A percentile compares a stretch with the other conserved stretches of the same genome.
Conservation (phyloP, 2,113 vertebrate species). For the Cynoglossus semilaevis region DNA sequence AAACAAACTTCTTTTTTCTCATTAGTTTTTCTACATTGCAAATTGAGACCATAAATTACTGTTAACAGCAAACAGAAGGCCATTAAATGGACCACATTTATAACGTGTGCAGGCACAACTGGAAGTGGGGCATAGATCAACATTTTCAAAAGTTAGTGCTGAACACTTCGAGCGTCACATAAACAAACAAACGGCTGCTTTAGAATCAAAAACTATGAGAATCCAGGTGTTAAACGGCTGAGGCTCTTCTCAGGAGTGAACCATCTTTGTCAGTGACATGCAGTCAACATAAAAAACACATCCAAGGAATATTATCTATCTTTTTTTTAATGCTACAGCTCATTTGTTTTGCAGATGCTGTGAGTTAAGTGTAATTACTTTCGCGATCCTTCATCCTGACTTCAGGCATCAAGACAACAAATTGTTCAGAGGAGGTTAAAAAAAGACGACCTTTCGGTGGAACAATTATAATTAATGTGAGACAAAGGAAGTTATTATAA, state of each 20-base stretch:
- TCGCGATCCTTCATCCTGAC: background rate
- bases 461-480: slow-evolving; percentile 16
- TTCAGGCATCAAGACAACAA: background rate
- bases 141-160: background rate
- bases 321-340: background rate
- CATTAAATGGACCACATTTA: background rate
- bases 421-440: background rate
- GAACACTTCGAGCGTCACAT: background rate
- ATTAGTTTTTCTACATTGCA: background rate
- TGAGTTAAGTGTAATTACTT: slow-evolving; percentile 14
- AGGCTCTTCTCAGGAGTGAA: background rate
- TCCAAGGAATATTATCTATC: background rate
- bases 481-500: slow-evolving; percentile 25
- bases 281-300: background rate
- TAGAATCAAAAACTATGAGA: background rate
- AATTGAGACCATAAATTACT: background rate
- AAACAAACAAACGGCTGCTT: background rate
- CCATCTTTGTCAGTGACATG: background rate
- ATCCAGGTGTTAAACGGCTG: background rate
- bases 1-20: background rate
- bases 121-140: background rate
- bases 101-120: background rate
- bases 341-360: background rate
- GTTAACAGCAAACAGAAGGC: background rate
- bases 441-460: slow-evolving; percentile 10